These are phyloP conservation scores for Eristalis arbustorum DNA, from an alignment of 2,888 invertebrate genomes.

Conservation along the genomic window DNA sequence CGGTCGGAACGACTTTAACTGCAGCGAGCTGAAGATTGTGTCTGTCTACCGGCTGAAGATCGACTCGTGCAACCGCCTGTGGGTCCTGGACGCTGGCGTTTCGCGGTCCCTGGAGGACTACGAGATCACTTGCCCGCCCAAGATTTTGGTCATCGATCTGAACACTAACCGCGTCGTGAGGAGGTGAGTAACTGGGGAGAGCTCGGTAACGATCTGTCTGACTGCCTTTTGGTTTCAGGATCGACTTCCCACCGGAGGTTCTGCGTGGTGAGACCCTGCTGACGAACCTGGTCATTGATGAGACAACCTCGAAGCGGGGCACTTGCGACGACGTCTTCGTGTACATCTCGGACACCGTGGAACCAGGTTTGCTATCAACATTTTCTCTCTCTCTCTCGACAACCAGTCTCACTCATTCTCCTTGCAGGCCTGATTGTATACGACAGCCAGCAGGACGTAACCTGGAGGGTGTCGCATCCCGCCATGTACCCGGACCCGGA, in stretches of 20 bases:
- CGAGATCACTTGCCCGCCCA: slow-evolving; percentile 87
- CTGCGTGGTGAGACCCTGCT: slow-evolving; percentile 88
- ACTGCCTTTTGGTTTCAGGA: slow-evolving; percentile 80
- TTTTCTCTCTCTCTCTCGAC: neutral
- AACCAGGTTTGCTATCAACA: slow-evolving; percentile 83
- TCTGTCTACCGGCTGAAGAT: slow-evolving; percentile 89
- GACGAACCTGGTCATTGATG: slow-evolving; percentile 90
- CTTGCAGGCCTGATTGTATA: slow-evolving; percentile 78
- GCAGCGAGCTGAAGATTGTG: slow-evolving; percentile 87
- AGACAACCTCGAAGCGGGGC: slow-evolving; percentile 83
- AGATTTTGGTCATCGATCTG: slow-evolving; percentile 89
- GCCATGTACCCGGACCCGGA: slow-evolving; percentile 93
- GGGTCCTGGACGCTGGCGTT: slow-evolving; percentile 89
- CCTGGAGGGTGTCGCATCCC: slow-evolving; percentile 90
- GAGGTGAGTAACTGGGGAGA: slow-evolving; percentile 55
- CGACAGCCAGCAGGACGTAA: slow-evolving; percentile 87
- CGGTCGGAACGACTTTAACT: slow-evolving; percentile 86
- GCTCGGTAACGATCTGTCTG: slow-evolving; percentile 45
- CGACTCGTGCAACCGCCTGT: slow-evolving; percentile 91
- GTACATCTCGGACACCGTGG: slow-evolving; percentile 91
- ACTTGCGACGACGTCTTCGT: slow-evolving; percentile 89
- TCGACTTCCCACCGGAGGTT: slow-evolving; percentile 88
- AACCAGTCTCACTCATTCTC: neutral
- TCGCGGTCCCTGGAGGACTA: slow-evolving; percentile 84
- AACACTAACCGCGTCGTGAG: slow-evolving; percentile 86